A percentile compares a stretch with the other conserved stretches of the same genome.
Evolutionary conservation across 2,797 vertebrate genomes (phyloP).

Genomic region (Rhabdophis nuchalis): DNA sequence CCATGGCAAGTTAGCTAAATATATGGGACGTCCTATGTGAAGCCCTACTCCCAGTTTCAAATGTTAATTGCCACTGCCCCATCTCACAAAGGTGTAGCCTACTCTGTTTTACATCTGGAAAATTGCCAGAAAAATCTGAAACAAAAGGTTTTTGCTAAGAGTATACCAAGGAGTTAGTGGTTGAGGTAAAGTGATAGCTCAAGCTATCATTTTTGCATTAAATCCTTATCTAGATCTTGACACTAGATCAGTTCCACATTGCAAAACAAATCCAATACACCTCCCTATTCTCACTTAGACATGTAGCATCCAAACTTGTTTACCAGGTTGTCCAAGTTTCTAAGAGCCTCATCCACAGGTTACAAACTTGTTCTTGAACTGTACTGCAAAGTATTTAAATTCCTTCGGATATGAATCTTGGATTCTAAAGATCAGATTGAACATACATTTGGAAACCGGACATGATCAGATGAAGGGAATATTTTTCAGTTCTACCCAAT

Average conservation of each 20-base stretch:
- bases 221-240: background rate
- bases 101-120: background rate
- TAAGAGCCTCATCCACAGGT: background rate
- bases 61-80: background rate
- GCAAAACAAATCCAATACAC: background rate
- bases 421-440: background rate
- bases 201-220: background rate
- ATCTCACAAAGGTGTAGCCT: background rate
- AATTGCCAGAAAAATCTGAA: background rate
- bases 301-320: slow-evolving; percentile 7
- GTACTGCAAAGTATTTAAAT: background rate
- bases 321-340: slow-evolving; percentile 15
- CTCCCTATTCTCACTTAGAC: background rate
- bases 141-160: background rate
- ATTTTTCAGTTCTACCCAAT: background rate
- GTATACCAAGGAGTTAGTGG: background rate
- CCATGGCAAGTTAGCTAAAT: background rate
- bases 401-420: background rate
- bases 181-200: background rate
- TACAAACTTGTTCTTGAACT: background rate
- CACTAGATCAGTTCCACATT: background rate
- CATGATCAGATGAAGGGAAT: background rate
- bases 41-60: background rate
- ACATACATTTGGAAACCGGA: background rate
- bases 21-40: background rate